Evolutionary conservation across 2,797 vertebrate species (phyloP), one percentile per base, ranked within the genome.

Genomic region (Clarias fuscus): DNA sequence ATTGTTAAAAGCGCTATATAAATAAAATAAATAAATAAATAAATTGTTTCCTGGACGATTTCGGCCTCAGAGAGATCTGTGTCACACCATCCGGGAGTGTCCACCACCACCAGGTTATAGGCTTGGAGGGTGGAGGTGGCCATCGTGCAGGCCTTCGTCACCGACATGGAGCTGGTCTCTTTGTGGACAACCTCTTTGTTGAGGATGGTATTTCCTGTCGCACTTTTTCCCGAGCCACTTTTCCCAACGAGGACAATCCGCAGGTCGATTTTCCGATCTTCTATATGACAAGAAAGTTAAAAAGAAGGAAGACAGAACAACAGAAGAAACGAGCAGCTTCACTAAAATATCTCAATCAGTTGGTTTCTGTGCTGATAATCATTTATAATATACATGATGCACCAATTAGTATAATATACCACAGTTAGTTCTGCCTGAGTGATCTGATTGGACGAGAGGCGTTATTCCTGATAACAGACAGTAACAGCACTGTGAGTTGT

Each of bases 21-120:
- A n/a, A n/a, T n/a, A n/a, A n/a, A n/a, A n/a, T n/a, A n/a, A n/a
- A n/a, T n/a, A n/a, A n/a, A n/a, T n/a, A n/a, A n/a, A n/a, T n/a
- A n/a, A n/a, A n/a, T n/a, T 5, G 70, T 84, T 48, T 88, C 76
- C 64, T n/a, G 56, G 2, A 67, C 17, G 20, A 81, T 70, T 48
- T 80, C 80, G 3, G 68, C 58, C 43, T 84, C 33, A 10, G 87
- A 72, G 3, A 85, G 79, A 8, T 61, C 53, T 1, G 84, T 84
- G 40, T 88, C 81, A 17, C 85, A 88, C 72, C 85, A 71, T 53
- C 87, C 87, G 3, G 87, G 85, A 53, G 87, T 84, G 80, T 88
- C 85, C 14, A 88, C 85, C 53, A 88, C 85, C 75, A 65, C 56
- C 4, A 88, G 30, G n/a, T 80, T 40, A 8, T 3, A 33, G 43